Conservation (phyloP, 2,797 vertebrate species). For the Macropodus opercularis region DNA sequence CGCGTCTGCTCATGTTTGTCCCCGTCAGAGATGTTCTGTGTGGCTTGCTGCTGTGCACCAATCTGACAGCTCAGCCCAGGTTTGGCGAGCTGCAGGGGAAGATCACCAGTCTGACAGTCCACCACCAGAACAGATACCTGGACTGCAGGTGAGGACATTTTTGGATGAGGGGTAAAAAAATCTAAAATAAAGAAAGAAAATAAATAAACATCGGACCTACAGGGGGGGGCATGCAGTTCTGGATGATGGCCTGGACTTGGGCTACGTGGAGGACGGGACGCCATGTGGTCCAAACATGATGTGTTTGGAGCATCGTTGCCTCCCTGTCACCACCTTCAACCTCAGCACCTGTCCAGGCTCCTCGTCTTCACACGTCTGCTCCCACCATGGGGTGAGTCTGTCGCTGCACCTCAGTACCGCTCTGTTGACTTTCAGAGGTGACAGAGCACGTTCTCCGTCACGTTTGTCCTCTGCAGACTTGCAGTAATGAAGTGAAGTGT, state of each 20-base stretch:
- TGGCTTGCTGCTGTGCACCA: slow-evolving; percentile 92
- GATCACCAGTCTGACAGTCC: slow-evolving; percentile 91
- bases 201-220: slow-evolving; percentile 7
- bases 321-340: slow-evolving; percentile 90
- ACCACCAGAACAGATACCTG: slow-evolving; percentile 94
- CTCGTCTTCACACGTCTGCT: slow-evolving; percentile 86
- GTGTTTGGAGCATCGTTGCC: slow-evolving; percentile 93
- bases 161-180: too few relatives aligned
- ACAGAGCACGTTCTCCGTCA: background rate
- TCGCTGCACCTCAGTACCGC: background rate
- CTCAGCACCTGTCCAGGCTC: slow-evolving; percentile 93
- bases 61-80: slow-evolving; percentile 87
- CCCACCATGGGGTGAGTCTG: slow-evolving; percentile 89
- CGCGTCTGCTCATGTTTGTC: background rate
- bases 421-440: too few relatives aligned
- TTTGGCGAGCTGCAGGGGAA: slow-evolving; percentile 91
- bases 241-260: slow-evolving; percentile 92
- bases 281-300: slow-evolving; percentile 97
- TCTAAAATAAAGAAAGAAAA: too few relatives aligned
- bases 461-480: slow-evolving; percentile 79
- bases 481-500: slow-evolving; percentile 95
- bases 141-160: slow-evolving; percentile 88
- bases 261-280: slow-evolving; percentile 95
- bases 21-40: slow-evolving; percentile 91
- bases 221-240: slow-evolving; percentile 93